A percentile compares a stretch with the other conserved stretches of the same genome.
These are phyloP conservation scores for Eurypyga helias DNA, from an alignment of 2,113 vertebrate species.

Conservation along the genomic window DNA sequence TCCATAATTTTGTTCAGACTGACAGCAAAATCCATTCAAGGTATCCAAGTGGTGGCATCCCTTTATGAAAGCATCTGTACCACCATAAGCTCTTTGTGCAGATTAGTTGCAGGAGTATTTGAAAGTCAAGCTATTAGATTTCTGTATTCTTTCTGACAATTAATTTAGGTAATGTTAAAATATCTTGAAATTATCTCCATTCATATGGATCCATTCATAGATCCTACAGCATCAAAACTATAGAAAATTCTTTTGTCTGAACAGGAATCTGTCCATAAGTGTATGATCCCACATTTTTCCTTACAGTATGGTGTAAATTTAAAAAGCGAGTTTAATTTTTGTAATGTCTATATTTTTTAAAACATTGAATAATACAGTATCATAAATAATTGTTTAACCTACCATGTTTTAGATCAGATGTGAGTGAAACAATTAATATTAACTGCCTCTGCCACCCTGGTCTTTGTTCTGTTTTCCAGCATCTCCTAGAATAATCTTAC, in stretches of 20 bases:
- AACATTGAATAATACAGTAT: background rate
- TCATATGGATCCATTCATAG: background rate
- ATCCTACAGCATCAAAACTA: background rate
- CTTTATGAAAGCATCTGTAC: background rate
- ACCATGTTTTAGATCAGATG: background rate
- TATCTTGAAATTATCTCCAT: background rate
- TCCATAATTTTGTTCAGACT: slow-evolving; percentile 34
- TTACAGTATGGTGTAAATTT: background rate
- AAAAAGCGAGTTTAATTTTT: background rate
- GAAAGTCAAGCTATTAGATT: background rate
- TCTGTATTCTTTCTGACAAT: background rate
- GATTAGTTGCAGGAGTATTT: background rate
- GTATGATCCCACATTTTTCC: background rate
- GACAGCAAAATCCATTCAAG: background rate
- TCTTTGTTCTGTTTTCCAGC: background rate
- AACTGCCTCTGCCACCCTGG: background rate
- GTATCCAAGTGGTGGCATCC: background rate
- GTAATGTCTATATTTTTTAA: background rate
- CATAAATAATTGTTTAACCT: background rate
- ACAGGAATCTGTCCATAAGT: background rate
- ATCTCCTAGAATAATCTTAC: background rate
- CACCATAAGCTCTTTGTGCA: background rate
- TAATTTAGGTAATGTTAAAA: background rate
- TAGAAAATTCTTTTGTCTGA: background rate
- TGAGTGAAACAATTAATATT: background rate